Base-by-base conservation (phyloP, 1,140 invertebrate genomes). In the Drosophila asahinai region DNA sequence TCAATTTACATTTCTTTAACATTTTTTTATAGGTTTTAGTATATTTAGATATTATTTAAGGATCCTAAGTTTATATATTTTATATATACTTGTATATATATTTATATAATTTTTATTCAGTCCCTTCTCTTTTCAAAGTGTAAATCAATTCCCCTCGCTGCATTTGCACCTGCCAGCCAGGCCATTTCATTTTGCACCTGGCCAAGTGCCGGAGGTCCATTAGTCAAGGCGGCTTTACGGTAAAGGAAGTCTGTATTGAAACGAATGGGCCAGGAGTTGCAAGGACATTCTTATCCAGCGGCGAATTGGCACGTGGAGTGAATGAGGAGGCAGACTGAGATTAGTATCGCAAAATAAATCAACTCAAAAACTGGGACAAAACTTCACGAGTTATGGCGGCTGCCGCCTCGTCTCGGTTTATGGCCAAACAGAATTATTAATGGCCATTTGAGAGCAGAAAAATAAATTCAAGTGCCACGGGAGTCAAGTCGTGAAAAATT, bases 181-280 rank as follows among this genome's bases (percentile, higher is more conserved):
- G 60, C 33, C 71, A 64, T 58, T 81, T 81, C 65, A 76, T 48
- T 58, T 61, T 76, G 45, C 77, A 80, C 57, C 72, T 55, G 55
- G 54, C 49, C 55, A 30, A 47, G 30, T 58, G 47, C 19, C 52
- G 42, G 48, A 60, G 64, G 55, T 59, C 75, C 57, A 77, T 77
- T 77, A 70, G 45, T 77, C 74, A 77, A 57, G 48, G n/a, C 22
- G 75, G 75, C 65, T 77, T 77, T 45, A 42, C 47, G n/a, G 49
- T 19, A 43, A 19, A 61, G 54, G 48, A 77, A 60, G 64, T 70
- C 25, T 30, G 25, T 27, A 61, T 70, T 61, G 47, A 73, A 73
- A 60, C 30, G 70, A 51, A 73, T 73, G 68, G 49, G 25, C 54
- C 40, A 38, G 38, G 54, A 52, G 45, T 73, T 58, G 27, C 52